phyloP scores from a whole-genome alignment of 2,888 invertebrate species.

The Temnothorax unifasciatus region DNA sequence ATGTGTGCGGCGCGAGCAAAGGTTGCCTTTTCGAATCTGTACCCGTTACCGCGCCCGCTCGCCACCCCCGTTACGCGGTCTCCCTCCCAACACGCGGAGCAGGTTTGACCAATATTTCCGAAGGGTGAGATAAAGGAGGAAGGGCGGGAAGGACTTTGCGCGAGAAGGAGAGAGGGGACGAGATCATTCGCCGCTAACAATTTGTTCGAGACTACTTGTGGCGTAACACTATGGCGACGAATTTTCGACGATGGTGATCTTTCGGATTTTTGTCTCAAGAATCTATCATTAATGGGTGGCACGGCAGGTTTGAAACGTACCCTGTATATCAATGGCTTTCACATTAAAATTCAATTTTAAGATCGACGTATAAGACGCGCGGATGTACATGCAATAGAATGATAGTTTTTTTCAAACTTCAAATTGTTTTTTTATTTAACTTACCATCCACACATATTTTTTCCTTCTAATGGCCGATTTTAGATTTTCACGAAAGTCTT shows the following conservation, averaged over 20 bases:
- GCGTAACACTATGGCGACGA: constrained; percentile 64
- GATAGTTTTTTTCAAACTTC: no score
- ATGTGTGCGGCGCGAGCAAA: constrained; percentile 56
- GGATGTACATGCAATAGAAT: no score
- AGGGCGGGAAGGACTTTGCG: constrained; percentile 33
- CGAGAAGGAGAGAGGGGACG: constrained; percentile 40
- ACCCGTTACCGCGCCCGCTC: constrained; percentile 61
- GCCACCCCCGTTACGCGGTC: constrained; percentile 74
- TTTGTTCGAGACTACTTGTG: constrained; percentile 63
- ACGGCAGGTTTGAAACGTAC: no score
- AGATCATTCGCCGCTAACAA: constrained; percentile 64
- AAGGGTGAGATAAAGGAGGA: constrained; percentile 70
- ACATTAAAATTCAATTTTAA: no score
- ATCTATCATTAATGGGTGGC: no score
- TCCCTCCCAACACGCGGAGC: constrained; percentile 59
- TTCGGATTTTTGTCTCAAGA: no score
- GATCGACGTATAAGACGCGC: no score
- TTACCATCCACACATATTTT: neutral
- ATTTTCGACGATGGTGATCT: neutral
- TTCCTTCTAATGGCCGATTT: neutral
- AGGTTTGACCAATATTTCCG: constrained; percentile 78
- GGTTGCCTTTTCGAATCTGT: constrained; percentile 70
- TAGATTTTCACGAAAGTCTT: neutral
- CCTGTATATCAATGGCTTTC: no score
- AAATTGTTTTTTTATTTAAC: no score